Evolutionary conservation across 1,140 invertebrate species (phyloP).

Genomic region (Cotesia glomerata): DNA sequence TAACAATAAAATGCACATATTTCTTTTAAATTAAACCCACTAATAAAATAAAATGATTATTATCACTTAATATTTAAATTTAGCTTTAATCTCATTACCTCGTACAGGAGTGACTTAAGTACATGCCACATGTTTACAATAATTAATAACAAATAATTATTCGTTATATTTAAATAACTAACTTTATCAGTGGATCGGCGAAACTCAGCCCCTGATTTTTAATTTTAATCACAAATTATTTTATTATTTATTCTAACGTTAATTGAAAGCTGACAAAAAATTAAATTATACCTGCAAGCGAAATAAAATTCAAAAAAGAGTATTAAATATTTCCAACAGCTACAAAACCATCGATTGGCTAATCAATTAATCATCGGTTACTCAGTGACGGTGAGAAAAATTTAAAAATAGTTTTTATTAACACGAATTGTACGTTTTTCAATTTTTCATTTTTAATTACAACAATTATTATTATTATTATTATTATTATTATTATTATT

Average conservation of each 20-base stretch:
- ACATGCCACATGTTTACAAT: not conserved
- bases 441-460: not conserved
- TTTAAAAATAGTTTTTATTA: too few species aligned
- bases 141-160: not conserved
- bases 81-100: not conserved
- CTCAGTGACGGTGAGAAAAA: too few species aligned
- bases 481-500: not conserved
- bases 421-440: not conserved
- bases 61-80: not conserved
- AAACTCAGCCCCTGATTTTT: not conserved
- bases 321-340: too few species aligned
- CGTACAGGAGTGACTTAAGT: not conserved
- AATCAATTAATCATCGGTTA: too few species aligned
- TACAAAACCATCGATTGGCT: too few species aligned
- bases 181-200: not conserved
- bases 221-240: not conserved
- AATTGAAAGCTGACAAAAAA: not conserved
- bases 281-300: too few species aligned
- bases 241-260: not conserved
- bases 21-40: too few species aligned
- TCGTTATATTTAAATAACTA: not conserved
- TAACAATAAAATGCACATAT: too few species aligned
- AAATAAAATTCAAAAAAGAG: too few species aligned
- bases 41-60: not conserved
- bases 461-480: not conserved